These are phyloP conservation scores for Blastobasis lacticolella DNA, from an alignment of 2,888 invertebrate genomes.

Conservation along the genomic window DNA sequence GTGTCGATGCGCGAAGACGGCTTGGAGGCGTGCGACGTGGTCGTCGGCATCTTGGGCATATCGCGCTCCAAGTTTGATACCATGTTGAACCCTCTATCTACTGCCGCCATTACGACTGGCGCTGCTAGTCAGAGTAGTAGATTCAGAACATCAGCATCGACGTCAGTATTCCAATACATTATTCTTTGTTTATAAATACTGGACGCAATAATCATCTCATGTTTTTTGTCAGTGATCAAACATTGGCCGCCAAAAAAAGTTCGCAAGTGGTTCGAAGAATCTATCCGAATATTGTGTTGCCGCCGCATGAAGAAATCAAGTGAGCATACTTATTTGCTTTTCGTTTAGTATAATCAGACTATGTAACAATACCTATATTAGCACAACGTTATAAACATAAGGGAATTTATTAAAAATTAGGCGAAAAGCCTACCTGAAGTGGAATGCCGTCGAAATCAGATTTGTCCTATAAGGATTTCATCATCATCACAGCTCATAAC, in stretches of 20 bases:
- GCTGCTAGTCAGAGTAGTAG: neutral
- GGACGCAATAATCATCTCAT: too few relatives aligned
- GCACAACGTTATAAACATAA: too few relatives aligned
- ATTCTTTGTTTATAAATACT: too few relatives aligned
- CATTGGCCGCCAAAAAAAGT: slow-evolving; percentile 29
- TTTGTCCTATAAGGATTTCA: too few relatives aligned
- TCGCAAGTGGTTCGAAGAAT: slow-evolving; percentile 21
- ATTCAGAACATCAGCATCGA: neutral
- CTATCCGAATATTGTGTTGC: slow-evolving; percentile 42
- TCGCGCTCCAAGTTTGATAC: slow-evolving; percentile 71
- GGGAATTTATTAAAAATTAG: too few relatives aligned
- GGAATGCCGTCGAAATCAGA: too few relatives aligned
- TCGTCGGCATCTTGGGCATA: slow-evolving; percentile 76
- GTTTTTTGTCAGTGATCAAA: too few relatives aligned
- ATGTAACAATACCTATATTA: too few relatives aligned
- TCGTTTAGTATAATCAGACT: too few relatives aligned
- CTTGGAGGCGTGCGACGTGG: slow-evolving; percentile 50
- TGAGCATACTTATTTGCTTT: slow-evolving; percentile 21
- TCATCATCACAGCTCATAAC: too few relatives aligned
- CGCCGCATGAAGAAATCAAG: slow-evolving; percentile 29
- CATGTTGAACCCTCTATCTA: slow-evolving; percentile 58
- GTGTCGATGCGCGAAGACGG: slow-evolving; percentile 72
- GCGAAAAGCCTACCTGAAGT: too few relatives aligned
- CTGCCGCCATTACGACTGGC: neutral
- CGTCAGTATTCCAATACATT: too few relatives aligned